phyloP scores from a whole-genome alignment of 2,888 invertebrate species.

The Bedellia somnulentella region DNA sequence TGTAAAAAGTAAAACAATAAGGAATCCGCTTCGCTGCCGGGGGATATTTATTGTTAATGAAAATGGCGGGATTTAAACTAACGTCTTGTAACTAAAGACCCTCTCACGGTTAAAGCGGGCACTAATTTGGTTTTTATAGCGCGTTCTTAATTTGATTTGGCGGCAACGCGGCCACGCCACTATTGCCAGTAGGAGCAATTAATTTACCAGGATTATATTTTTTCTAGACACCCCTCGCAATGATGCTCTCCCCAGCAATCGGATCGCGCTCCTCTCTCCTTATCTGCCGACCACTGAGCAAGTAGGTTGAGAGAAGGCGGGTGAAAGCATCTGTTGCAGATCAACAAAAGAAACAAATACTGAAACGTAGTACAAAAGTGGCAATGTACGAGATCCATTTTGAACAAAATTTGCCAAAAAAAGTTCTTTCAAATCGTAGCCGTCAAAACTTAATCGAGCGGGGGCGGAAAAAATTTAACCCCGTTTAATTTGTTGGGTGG shows the following conservation, averaged over 20 bases:
- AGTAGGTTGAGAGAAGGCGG: too few relatives aligned
- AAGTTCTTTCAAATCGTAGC: too few relatives aligned
- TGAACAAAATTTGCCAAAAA: too few relatives aligned
- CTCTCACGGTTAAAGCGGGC: constrained; percentile 61
- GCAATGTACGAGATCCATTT: too few relatives aligned
- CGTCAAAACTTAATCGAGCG: constrained; percentile 38
- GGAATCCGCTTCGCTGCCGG: constrained; percentile 53
- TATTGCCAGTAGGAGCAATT: constrained; percentile 58
- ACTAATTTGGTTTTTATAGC: constrained; percentile 64
- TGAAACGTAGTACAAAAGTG: too few relatives aligned
- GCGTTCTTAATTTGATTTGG: constrained; percentile 63
- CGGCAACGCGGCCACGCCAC: constrained; percentile 54
- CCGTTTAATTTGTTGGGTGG: constrained; percentile 64
- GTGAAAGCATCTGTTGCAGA: too few relatives aligned
- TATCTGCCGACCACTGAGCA: too few relatives aligned
- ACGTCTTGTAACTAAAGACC: constrained; percentile 63
- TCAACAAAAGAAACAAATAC: too few relatives aligned
- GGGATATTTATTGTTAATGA: constrained; percentile 64
- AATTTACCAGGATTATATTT: constrained; percentile 62
- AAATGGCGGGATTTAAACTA: constrained; percentile 61
- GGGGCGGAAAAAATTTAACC: constrained; percentile 56
- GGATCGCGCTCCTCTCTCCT: not conserved
- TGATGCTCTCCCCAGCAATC: not conserved
- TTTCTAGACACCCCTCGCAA: constrained; percentile 21
- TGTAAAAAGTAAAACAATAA: constrained; percentile 63